Conservation (phyloP, 2,797 vertebrate genomes). For the Salarias fasciatus region DNA sequence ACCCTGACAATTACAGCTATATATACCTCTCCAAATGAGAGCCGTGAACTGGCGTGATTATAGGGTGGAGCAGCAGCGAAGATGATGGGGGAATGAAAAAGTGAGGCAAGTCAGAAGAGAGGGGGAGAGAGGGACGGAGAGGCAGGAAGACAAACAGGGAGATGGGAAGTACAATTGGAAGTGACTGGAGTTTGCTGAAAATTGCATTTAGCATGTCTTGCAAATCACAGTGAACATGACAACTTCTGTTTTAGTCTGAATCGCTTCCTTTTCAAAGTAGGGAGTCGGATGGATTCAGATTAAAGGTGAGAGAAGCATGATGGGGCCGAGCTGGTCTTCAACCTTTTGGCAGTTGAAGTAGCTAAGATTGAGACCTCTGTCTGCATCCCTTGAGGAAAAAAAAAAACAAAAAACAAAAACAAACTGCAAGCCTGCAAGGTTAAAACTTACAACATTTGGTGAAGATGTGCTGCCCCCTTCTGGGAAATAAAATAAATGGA, state of each 20-base stretch:
- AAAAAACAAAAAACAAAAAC: background rate
- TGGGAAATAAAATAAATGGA: conserved; percentile 50
- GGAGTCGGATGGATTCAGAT: conserved; percentile 32
- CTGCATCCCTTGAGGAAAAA: conserved; percentile 28
- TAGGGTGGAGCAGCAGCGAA: conserved; percentile 80
- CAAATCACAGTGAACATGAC: conserved; percentile 46
- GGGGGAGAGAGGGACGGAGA: conserved; percentile 19
- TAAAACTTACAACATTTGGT: conserved; percentile 33
- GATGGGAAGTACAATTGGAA: conserved; percentile 34
- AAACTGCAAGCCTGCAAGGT: conserved; percentile 9
- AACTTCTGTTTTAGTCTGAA: conserved; percentile 35
- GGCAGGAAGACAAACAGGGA: conserved; percentile 18
- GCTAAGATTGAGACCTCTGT: conserved; percentile 29
- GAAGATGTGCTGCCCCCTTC: conserved; percentile 80
- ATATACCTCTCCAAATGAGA: conserved; percentile 87
- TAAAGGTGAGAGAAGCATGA: conserved; percentile 38
- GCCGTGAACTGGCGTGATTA: conserved; percentile 84
- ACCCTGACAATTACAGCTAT: conserved; percentile 87
- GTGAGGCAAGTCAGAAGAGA: conserved; percentile 31
- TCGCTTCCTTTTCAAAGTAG: conserved; percentile 36
- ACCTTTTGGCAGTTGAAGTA: conserved; percentile 5
- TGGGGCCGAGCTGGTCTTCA: conserved; percentile 22
- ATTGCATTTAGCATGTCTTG: conserved; percentile 45
- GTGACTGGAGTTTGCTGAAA: conserved; percentile 53
- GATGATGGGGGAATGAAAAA: conserved; percentile 45